Base-by-base conservation (phyloP, 1,140 invertebrate genomes). In the Drosophila carrolli region DNA sequence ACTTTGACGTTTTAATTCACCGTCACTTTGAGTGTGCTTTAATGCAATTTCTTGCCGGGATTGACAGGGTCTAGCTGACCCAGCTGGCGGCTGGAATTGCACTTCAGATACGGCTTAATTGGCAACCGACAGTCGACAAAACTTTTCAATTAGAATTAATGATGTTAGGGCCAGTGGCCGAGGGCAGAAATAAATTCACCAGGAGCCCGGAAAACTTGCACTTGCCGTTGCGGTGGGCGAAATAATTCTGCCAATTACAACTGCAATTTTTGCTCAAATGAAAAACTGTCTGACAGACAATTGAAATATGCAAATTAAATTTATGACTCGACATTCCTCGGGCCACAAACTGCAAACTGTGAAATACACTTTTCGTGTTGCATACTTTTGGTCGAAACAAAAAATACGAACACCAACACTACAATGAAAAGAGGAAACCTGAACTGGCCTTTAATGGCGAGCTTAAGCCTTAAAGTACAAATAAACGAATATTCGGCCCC, bases 91-190 rank as follows among this genome's bases (percentile, higher is more conserved):
- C 27, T 11, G 32, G 32, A 29, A 68, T 47, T 70, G 50, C 73
- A 61, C 63, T 65, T 40, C 9, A 83, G 72, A 75, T 63, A 41
- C 74, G 57, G 14, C 73, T 70, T 82, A 82, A 82, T 82, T 82
- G 80, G 56, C 61, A 44, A 38, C 61, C 47, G 56, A 48, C 70
- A 82, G 75, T 55, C 68, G 59, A 82, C 80, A 71, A 62, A 83
- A 82, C 79, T 82, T 82, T 82, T 75, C 79, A 82, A 82, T 82
- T 82, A 82, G 74, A 82, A 83, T 65, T 83, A 83, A 83, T 83
- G 60, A 83, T 78, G 75, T 83, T 82, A 70, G 70, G 59, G 72
- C 35, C 61, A 54, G 29, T 41, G 8, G 53, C 56, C 48, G 32
- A n/a, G 59, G 13, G 41, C 55, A 54, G 43, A 14, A 55, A 75